Base-by-base conservation (phyloP, 2,797 vertebrate species). In the Echiichthys vipera region DNA sequence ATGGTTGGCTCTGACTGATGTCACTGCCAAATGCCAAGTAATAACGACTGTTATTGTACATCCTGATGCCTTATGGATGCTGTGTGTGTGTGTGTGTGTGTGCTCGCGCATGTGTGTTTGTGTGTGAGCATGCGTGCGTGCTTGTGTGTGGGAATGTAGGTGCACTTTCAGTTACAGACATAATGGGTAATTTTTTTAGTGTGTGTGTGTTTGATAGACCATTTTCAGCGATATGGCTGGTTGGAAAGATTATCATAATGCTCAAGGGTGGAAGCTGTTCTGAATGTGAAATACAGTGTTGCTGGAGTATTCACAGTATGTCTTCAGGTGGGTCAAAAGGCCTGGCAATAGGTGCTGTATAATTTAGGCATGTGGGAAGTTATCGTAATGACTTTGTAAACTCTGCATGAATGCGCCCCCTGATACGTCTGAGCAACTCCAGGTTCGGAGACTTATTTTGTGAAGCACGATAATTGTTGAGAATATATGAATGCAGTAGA, bases 261-360 rank as follows among this genome's bases (percentile, higher is more conserved):
- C 84, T 83, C 56, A 69, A 61, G 65, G 74, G 77, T 72, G 64
- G 64, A 43, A 72, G 81, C 77, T 82, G 80, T 50, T 74, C 73
- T 73, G 89, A 87, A 92, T 89, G 20, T 59, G 47, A 90, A 91
- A 75, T 50, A 15, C 32, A n/a, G 56, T 61, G 46, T 83, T 88
- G n/a, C n/a, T n/a, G 51, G 27, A 32, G 53, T 82, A 90, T 92
- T 90, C 84, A 80, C 46, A 42, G 64, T 32, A 9, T 65, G 77
- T 84, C 88, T 76, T 42, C 71, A 39, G 74, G 78, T 74, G 77
- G 90, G 90, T 91, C 91, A 90, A 80, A 89, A 81, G 81, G 74
- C 80, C 81, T 56, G 53, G 78, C 81, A 81, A 50, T 78, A 74
- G 74, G 78, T 82, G 82, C 58, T 70, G 79, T 87, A 88, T 87